phyloP scores from a whole-genome alignment of 2,888 invertebrate genomes.

The Zootermopsis nevadensis region DNA sequence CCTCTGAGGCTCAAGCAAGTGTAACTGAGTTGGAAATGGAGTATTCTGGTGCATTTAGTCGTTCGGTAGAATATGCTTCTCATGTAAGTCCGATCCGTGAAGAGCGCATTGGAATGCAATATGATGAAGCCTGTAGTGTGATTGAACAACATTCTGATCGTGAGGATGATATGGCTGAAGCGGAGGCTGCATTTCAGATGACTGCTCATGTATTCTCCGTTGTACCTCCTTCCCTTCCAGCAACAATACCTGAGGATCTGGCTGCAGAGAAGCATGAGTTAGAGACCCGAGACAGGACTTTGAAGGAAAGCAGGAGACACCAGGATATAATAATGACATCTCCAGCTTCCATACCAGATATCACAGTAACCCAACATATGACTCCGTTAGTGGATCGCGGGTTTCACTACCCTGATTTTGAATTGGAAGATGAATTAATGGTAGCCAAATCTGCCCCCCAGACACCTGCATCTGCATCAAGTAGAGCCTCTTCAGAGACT shows the following conservation, averaged over 20 bases:
- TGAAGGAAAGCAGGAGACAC: slow-evolving; percentile 62
- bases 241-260: slow-evolving; percentile 65
- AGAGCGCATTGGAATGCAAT: slow-evolving; percentile 52
- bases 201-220: slow-evolving; percentile 65
- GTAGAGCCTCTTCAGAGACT: slow-evolving; percentile 73
- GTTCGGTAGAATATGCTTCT: slow-evolving; percentile 56
- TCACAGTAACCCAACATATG: slow-evolving; percentile 72
- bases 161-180: slow-evolving; percentile 64
- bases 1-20: slow-evolving; percentile 61
- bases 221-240: slow-evolving; percentile 63
- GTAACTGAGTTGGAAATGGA: slow-evolving; percentile 63
- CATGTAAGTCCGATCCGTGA: slow-evolving; percentile 57
- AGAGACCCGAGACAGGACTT: slow-evolving; percentile 63
- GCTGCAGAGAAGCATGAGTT: slow-evolving; percentile 67
- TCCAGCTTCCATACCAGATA: slow-evolving; percentile 71
- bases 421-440: slow-evolving; percentile 62
- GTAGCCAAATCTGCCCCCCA: slow-evolving; percentile 60
- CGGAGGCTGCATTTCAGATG: slow-evolving; percentile 66
- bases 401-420: slow-evolving; percentile 65
- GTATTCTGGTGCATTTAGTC: slow-evolving; percentile 58
- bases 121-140: slow-evolving; percentile 46
- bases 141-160: slow-evolving; percentile 53
- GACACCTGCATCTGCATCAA: slow-evolving; percentile 70
- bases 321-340: slow-evolving; percentile 59
- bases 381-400: slow-evolving; percentile 64